A percentile compares a stretch with the other conserved stretches of the same genome.
Conservation (phyloP, 1,140 invertebrate species). For the Papilio machaon region DNA sequence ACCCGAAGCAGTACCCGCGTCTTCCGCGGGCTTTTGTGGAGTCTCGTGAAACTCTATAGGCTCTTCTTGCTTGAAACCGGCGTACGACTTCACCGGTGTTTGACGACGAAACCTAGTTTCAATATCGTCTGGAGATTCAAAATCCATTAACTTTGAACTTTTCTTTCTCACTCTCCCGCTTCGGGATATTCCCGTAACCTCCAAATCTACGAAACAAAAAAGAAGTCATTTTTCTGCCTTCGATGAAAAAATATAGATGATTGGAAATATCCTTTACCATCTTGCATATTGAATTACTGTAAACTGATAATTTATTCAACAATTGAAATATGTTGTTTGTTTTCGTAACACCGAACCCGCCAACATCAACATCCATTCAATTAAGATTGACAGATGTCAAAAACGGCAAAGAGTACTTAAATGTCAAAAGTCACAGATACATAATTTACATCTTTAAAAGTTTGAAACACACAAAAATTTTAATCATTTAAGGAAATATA, state of each 20-base stretch:
- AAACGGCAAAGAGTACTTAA: neutral
- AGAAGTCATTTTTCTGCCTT: conserved; percentile 44
- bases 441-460: neutral
- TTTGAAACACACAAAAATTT: no score
- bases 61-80: conserved; percentile 58
- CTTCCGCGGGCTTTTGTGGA: conserved; percentile 60
- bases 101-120: conserved; percentile 80
- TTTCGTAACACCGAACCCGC: conserved; percentile 7
- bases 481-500: no score
- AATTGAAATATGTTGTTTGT: conserved; percentile 19
- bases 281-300: conserved; percentile 50
- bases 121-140: conserved; percentile 93
- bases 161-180: conserved; percentile 96
- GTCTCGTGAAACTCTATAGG: conserved; percentile 54
- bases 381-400: neutral
- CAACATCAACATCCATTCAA: neutral
- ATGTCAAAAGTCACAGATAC: neutral
- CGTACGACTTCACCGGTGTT: conserved; percentile 60
- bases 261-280: conserved; percentile 48
- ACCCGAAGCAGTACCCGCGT: conserved; percentile 77
- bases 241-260: neutral
- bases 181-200: conserved; percentile 92
- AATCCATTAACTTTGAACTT: conserved; percentile 96
- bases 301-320: neutral
- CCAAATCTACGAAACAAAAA: conserved; percentile 83